These are phyloP conservation scores for Microchirus variegatus DNA, from an alignment of 2,797 vertebrate species.

Conservation along the genomic window DNA sequence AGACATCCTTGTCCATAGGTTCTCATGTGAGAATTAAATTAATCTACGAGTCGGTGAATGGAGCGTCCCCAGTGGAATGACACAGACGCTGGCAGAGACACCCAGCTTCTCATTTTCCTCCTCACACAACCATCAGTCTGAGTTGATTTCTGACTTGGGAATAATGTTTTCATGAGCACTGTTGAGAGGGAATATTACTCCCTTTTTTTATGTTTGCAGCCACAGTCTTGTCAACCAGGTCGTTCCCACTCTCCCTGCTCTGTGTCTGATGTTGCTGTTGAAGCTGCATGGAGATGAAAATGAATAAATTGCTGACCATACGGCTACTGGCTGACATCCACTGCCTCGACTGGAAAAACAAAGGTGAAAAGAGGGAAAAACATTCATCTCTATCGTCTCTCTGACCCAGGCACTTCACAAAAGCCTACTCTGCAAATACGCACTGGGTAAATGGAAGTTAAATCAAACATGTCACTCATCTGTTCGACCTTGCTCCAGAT, in stretches of 20 bases:
- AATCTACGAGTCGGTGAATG: constrained; percentile 36
- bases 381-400: constrained; percentile 8
- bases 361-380: constrained; percentile 7
- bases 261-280: not conserved
- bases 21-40: constrained; percentile 38
- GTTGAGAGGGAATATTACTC: constrained; percentile 16
- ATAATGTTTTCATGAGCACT: constrained; percentile 14
- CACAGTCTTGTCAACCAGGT: not conserved
- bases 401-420: constrained; percentile 10
- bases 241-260: not conserved
- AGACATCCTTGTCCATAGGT: constrained; percentile 16
- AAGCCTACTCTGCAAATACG: constrained; percentile 36
- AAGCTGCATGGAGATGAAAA: constrained; percentile 3
- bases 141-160: constrained; percentile 30
- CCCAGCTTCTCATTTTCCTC: constrained; percentile 10
- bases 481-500: not conserved
- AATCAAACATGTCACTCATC: constrained; percentile 36
- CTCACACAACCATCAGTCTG: constrained; percentile 7
- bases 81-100: constrained; percentile 4
- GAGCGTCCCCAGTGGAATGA: constrained; percentile 21
- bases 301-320: constrained; percentile 12
- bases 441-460: constrained; percentile 29
- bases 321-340: not conserved
- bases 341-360: not conserved
- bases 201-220: constrained; percentile 3